Base-by-base conservation (phyloP, 2,888 invertebrate genomes). In the Malthinus flaveolus region DNA sequence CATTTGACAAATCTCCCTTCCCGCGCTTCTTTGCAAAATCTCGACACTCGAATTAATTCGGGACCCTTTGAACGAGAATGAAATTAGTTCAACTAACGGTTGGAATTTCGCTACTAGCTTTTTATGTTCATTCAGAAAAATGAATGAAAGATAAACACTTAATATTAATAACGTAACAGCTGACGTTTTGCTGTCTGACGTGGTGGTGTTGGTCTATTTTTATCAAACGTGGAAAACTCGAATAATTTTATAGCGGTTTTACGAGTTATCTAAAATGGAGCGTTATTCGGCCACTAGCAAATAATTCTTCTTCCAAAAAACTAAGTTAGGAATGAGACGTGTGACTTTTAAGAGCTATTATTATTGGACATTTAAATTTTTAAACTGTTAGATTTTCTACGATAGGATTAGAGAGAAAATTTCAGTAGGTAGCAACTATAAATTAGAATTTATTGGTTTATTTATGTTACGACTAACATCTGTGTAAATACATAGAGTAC, bases 21-120 rank as follows among this genome's bases (percentile, higher is more conserved):
- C 80, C 91, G 92, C 63, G 92, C 88, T 73, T 93, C 93, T 80
- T 92, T 92, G 82, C 89, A 92, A 81, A 94, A 93, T 77, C 92
- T 91, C 49, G 94, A 94, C 61, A 93, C 92, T 71, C 93, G 86
- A 73, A 94, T 90, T 81, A 91, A 85, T 79, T 94, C 93, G 68
- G 91, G 88, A 71, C 93, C 93, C 94, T 95, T 23, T 2, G 23
- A 23, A 23, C 2, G 2, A 23, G 23, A 23, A 23, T 3, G 5
- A 23, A 23, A 23, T 23, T 23, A 23, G 23, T 23, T 23, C 23
- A 23, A 23, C n/a, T n/a, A n/a, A n/a, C n/a, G 15, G 4, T 13
- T 39, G 10, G 15, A 39, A 15, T 39, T 39, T 13, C n/a, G n/a
- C n/a, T n/a, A n/a, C n/a, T 11, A 12, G 8, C 6, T n/a, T 23